phyloP scores from a whole-genome alignment of 2,113 vertebrate species.

The Chlorodrepanis virens region DNA sequence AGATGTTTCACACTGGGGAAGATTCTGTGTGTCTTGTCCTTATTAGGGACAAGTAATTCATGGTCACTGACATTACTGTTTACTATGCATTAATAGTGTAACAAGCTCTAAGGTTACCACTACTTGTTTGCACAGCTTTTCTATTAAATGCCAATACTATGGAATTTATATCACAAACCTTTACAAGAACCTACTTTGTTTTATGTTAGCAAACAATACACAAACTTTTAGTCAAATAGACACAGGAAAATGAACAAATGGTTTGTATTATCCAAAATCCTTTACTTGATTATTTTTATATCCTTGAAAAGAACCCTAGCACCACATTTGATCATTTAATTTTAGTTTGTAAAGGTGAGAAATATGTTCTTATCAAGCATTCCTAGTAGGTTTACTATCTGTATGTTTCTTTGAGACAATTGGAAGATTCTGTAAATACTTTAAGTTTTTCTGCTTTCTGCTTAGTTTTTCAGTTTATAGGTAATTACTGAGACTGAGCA shows the following conservation, averaged over 20 bases:
- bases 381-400: neutral
- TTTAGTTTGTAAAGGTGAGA: neutral
- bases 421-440: neutral
- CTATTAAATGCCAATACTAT: neutral
- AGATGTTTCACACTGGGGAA: neutral
- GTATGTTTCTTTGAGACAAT: neutral
- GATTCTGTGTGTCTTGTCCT: neutral
- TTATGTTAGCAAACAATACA: neutral
- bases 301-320: neutral
- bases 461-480: neutral
- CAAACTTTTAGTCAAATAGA: neutral
- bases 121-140: neutral
- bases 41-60: neutral
- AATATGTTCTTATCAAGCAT: neutral
- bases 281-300: neutral
- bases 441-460: neutral
- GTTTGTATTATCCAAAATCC: neutral
- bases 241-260: neutral
- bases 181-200: neutral
- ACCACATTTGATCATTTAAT: neutral
- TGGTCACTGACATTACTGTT: neutral
- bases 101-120: neutral
- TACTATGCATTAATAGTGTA: neutral
- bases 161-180: neutral
- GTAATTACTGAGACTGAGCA: neutral